Percentiles rank a stretch among this genome's conserved stretches.
Conservation (phyloP, 23 tunicate genomes). For the Oikopleura dioica region DNA sequence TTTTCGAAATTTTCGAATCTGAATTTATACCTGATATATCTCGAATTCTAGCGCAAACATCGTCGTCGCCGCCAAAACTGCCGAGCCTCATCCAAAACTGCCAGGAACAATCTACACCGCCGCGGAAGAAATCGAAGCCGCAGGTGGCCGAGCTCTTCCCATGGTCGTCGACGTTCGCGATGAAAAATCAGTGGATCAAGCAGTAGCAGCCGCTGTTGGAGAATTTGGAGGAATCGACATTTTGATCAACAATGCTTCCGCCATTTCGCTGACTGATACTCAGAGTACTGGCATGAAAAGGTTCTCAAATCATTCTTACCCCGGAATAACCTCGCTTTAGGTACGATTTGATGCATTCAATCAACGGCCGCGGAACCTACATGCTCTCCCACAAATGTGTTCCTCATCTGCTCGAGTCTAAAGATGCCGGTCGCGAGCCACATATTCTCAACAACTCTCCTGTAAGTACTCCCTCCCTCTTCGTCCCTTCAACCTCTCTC, state of each 20-base stretch:
- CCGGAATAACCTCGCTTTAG: neutral
- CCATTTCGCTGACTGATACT: conserved; percentile 80
- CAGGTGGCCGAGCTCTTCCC: conserved; percentile 87
- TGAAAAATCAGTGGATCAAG: conserved; percentile 38
- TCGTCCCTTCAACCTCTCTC: neutral
- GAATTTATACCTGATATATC: too few species aligned
- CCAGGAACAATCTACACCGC: conserved; percentile 99
- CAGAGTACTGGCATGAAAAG: conserved; percentile 55
- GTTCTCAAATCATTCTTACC: neutral
- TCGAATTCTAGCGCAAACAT: conserved; percentile 40
- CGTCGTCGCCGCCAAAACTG: conserved; percentile 94
- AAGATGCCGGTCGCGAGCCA: conserved; percentile 48
- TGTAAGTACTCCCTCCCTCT: neutral
- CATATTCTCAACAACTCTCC: conserved; percentile 95
- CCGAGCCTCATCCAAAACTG: conserved; percentile 86
- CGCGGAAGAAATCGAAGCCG: conserved; percentile 82
- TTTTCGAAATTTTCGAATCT: too few species aligned
- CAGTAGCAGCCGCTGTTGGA: conserved; percentile 56
- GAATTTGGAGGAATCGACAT: conserved; percentile 97
- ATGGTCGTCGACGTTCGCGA: conserved; percentile 76
- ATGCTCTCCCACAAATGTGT: conserved; percentile 44
- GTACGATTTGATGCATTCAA: conserved; percentile 79
- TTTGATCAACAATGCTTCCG: conserved; percentile 84
- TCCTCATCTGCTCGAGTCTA: conserved; percentile 56
- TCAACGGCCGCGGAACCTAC: conserved; percentile 84